Base-by-base conservation (phyloP, 2,113 vertebrate species). In the Leucosticte australis region DNA sequence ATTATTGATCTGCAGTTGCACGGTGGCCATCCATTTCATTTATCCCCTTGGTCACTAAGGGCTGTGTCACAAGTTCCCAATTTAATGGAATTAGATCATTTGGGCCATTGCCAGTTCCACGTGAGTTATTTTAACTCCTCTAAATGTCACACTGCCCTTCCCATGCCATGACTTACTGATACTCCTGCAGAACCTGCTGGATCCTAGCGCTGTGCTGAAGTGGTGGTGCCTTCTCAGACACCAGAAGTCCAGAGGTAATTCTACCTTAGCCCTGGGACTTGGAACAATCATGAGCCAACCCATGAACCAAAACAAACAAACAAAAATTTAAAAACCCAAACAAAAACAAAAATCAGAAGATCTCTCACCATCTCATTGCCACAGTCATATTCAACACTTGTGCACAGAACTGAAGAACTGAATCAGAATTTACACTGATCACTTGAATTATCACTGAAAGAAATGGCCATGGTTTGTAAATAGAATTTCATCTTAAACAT, bases 311-410 rank as follows among this genome's bases (percentile, higher is more conserved):
- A 82, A 55, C 8, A 37, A 46, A 27, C 3, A 33, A 12, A 7
- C 6, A 15, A 16, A 23, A 37, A 47, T 4, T 5, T 4, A 5
- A 35, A n/a, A 21, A 8, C 8, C 2, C 11, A 13, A 78, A 37
- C 5, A 28, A 57, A 42, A 57, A 15, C 26, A 41, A 76, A 59
- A 28, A 21, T 14, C 50, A 64, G 44, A 39, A 5, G 7, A 16
- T 26, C 37, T 86, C n/a, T 63, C 33, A 26, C 13, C 0, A 1
- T 4, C 0, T 39, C 13, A 0, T 42, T 60, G 35, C 26, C 30
- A 9, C 11, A 6, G 10, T 23, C 20, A 22, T 7, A 17, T 37
- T 70, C 47, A 23, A 90, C 31, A 31, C 11, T 69, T 70, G 10
- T 9, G 8, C 57, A 31, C 6, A 31, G 17, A 71, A 24, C 2